Evolutionary conservation across 1,140 invertebrate species (phyloP), one percentile per base, ranked within the genome.

Genomic region (Drosophila chauvacae): DNA sequence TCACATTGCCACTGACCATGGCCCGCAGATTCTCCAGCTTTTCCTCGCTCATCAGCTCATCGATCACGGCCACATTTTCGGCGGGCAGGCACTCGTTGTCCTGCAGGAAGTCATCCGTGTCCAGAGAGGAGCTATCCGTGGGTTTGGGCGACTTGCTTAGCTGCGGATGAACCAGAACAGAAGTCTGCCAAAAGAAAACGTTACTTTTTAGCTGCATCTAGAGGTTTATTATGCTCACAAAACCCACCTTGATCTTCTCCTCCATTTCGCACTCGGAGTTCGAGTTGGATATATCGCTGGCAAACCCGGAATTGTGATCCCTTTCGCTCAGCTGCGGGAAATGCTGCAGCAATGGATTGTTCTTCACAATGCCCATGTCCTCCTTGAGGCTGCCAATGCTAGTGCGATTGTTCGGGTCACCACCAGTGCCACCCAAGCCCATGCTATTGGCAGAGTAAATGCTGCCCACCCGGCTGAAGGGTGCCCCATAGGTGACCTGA

Each of bases 51-150:
- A 96, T 96, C 39, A 95, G 93, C 11, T 96, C 97, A 93, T 97
- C 96, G 3, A 97, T 95, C 44, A 97, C 96, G 6, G 96, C 95
- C 26, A 97, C 96, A 91, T 97, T 96, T 90, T 97, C 96, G 80
- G 96, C 95, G 10, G 96, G 96, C 45, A 97, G 93, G 71, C 95
- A 94, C 92, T 97, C 96, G 14, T 80, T 91, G 47, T 93, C 92
- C 59, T 90, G 82, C 85, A 90, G 77, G 70, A 91, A 81, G 42
- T 84, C 77, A 41, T 88, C 72, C 1, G 81, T 44, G 14, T 90
- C 86, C 14, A 68, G 1, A 0, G 75, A 51, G 9, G 42, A 10
- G 18, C 44, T 85, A 41, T 91, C 81, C 3, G 55, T 4, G 0
- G 65, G 51, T 26, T 77, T 80, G 51, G 87, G 72, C 4, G 79